Evolutionary conservation across 2,888 invertebrate species (phyloP).

Genomic region (Penaeus monodon): DNA sequence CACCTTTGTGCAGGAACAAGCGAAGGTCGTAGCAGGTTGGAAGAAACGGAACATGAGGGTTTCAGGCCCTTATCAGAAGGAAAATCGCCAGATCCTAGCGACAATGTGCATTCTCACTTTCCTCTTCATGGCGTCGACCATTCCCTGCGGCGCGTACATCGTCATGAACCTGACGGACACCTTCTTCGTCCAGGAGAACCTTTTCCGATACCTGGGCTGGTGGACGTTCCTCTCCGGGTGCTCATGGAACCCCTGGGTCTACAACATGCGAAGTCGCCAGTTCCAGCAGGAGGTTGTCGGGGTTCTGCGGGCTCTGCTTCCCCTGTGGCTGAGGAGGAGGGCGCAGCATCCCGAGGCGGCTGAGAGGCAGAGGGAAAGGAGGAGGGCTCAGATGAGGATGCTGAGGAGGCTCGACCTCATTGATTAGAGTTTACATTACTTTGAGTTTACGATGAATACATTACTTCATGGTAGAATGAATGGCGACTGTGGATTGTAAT

Average conservation of each 20-base stretch:
- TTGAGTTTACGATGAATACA: too few species aligned
- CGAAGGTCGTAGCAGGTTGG: constrained; percentile 16
- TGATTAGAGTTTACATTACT: too few species aligned
- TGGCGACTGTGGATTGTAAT: too few species aligned
- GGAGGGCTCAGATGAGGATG: too few species aligned
- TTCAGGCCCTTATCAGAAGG: constrained; percentile 1
- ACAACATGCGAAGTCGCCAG: constrained; percentile 35
- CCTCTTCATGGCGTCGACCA: constrained; percentile 16
- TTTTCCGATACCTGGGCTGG: constrained; percentile 12
- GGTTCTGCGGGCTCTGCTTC: background rate
- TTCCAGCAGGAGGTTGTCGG: constrained; percentile 16
- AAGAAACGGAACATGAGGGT: constrained; percentile 15
- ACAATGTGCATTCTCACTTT: constrained; percentile 19
- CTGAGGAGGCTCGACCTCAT: too few species aligned
- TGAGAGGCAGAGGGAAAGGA: too few species aligned
- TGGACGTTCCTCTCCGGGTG: constrained; percentile 29
- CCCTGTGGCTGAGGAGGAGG: too few species aligned
- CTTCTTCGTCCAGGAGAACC: background rate
- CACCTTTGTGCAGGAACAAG: constrained; percentile 29
- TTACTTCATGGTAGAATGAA: too few species aligned
- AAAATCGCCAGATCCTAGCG: constrained; percentile 14
- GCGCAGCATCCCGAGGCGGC: too few species aligned
- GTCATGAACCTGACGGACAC: background rate
- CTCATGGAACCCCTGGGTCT: constrained; percentile 50
- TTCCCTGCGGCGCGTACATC: constrained; percentile 20